Conservation (phyloP, 2,888 invertebrate species). For the Folsomia manolachei region DNA sequence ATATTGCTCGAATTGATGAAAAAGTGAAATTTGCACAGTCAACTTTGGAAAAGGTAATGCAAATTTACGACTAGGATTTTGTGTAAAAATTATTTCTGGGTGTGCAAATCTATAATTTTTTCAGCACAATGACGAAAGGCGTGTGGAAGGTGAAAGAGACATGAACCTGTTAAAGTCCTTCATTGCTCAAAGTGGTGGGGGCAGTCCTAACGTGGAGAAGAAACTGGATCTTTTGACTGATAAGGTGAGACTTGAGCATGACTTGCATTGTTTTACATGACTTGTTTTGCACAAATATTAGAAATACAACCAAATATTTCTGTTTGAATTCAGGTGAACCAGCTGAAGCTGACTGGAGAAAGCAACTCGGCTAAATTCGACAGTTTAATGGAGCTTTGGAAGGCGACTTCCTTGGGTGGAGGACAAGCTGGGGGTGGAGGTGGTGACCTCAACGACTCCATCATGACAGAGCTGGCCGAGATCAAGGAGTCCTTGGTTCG, state of each 20-base stretch:
- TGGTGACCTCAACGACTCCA: conserved; percentile 35
- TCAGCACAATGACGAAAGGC: conserved; percentile 36
- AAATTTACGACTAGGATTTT: background rate
- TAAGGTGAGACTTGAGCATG: conserved; percentile 29
- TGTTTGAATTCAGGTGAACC: conserved; percentile 28
- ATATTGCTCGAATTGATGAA: conserved; percentile 70
- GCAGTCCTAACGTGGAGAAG: conserved; percentile 20
- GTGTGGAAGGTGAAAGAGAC: conserved; percentile 29
- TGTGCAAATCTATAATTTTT: too few relatives aligned
- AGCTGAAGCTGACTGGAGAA: conserved; percentile 37
- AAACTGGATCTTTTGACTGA: conserved; percentile 30
- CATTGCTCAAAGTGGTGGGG: conserved; percentile 5
- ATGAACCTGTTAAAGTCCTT: conserved; percentile 2
- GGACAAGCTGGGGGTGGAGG: conserved; percentile 24
- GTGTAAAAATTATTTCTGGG: background rate
- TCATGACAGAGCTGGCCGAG: conserved; percentile 44
- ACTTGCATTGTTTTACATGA: background rate
- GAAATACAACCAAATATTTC: background rate
- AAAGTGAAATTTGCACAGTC: conserved; percentile 59
- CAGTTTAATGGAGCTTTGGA: conserved; percentile 43
- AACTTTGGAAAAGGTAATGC: conserved; percentile 40
- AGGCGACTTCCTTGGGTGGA: conserved; percentile 18
- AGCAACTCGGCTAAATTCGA: conserved; percentile 40
- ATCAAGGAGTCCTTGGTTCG: conserved; percentile 45
- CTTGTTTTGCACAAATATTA: background rate